A percentile compares a stretch with the other conserved stretches of the same genome.
These are phyloP conservation scores for Actinia tenebrosa DNA, from an alignment of 64 coral and sea anemone species.

Conservation along the genomic window DNA sequence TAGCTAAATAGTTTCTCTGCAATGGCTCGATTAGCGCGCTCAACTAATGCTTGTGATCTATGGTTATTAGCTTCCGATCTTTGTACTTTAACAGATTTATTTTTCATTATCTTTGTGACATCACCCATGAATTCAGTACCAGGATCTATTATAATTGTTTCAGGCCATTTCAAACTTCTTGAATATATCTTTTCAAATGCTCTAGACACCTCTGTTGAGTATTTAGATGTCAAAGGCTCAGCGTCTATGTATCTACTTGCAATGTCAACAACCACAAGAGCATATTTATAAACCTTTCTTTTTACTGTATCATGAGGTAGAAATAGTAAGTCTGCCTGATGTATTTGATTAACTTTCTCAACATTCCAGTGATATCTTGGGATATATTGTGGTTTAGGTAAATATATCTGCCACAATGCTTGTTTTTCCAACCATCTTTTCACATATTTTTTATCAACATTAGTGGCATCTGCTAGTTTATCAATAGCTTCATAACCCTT, in stretches of 20 bases:
- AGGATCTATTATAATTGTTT: constrained; percentile 17
- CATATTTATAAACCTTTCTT: background rate
- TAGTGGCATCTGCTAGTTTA: constrained; percentile 19
- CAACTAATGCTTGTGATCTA: constrained; percentile 34
- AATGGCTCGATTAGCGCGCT: constrained; percentile 36
- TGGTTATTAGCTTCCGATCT: constrained; percentile 35
- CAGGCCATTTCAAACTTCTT: background rate
- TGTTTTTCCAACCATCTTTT: background rate
- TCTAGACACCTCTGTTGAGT: background rate
- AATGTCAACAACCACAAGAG: constrained; percentile 15
- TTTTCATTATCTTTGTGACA: constrained; percentile 41
- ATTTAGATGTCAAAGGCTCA: constrained; percentile 12
- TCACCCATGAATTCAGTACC: constrained; percentile 41
- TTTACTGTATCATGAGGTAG: background rate
- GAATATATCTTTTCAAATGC: constrained; percentile 45
- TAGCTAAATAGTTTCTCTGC: constrained; percentile 34
- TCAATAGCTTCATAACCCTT: constrained; percentile 19
- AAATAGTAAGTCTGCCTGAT: too few relatives aligned
- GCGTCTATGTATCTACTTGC: constrained; percentile 25
- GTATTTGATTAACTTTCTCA: too few relatives aligned
- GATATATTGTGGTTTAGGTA: too few relatives aligned
- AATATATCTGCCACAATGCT: too few relatives aligned
- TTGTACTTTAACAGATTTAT: constrained; percentile 10
- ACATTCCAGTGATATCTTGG: too few relatives aligned
- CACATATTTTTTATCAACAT: background rate